These are phyloP conservation scores for Candoia aspera DNA, from an alignment of 2,113 vertebrate genomes.

Conservation along the genomic window DNA sequence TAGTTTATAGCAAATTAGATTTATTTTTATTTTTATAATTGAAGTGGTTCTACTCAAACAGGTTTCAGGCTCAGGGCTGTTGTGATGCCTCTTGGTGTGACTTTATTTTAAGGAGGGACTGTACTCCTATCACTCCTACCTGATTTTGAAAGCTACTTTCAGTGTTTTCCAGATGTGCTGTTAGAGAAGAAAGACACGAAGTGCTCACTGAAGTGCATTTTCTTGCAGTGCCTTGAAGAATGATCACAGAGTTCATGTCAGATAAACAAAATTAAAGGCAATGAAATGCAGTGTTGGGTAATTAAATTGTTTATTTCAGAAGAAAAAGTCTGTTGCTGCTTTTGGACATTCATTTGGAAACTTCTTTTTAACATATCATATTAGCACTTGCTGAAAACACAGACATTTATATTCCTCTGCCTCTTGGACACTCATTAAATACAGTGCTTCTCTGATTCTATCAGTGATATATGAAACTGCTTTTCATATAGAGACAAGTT, in stretches of 20 bases:
- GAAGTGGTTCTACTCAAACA: background rate
- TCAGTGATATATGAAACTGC: conserved; percentile 27
- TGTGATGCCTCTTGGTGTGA: background rate
- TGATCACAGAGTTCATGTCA: background rate
- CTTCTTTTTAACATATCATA: background rate
- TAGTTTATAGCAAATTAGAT: background rate
- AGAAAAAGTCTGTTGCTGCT: background rate
- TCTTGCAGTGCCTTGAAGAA: background rate
- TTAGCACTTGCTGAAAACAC: background rate
- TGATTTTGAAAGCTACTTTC: background rate
- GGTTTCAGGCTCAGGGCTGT: background rate
- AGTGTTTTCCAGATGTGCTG: background rate
- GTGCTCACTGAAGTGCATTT: background rate
- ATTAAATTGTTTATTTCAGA: background rate
- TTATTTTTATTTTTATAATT: background rate
- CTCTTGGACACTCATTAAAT: background rate
- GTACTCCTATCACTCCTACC: background rate
- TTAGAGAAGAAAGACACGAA: background rate
- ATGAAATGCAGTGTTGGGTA: background rate
- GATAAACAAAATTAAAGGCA: background rate
- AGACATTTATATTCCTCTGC: background rate
- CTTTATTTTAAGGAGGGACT: background rate
- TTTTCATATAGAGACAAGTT: conserved; percentile 27
- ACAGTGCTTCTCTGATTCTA: conserved; percentile 28
- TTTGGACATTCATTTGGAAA: background rate